phyloP scores from a whole-genome alignment of 2,113 vertebrate genomes.

The Sterrhoptilus dennistouni region DNA sequence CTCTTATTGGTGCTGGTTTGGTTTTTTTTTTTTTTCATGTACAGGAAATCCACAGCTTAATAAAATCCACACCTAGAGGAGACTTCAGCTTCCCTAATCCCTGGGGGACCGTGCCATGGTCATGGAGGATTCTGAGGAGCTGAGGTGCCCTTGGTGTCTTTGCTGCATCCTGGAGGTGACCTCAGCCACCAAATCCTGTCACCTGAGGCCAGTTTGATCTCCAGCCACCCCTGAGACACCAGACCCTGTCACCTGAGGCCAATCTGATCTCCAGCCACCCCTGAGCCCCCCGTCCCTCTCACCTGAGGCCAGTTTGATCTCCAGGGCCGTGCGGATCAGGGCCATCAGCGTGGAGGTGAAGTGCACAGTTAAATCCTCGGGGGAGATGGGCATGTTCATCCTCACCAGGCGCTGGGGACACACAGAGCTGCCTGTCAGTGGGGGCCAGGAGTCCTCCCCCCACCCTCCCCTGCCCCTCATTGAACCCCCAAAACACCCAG shows the following conservation, averaged over 20 bases:
- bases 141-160: not conserved
- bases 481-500: not conserved
- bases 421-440: not conserved
- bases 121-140: not conserved
- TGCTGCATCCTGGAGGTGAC: not conserved
- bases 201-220: not conserved
- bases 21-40: fast-evolving
- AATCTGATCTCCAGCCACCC: slow-evolving; percentile 56
- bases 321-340: slow-evolving; percentile 90
- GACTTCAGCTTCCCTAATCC: not conserved
- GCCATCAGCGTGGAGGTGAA: slow-evolving; percentile 95
- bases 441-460: not conserved
- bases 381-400: slow-evolving; percentile 96
- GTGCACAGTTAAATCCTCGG: slow-evolving; percentile 86
- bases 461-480: not conserved
- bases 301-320: slow-evolving; percentile 94
- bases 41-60: not conserved
- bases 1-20: not conserved
- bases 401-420: slow-evolving; percentile 86
- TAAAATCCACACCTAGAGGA: not conserved
- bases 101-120: fast-evolving
- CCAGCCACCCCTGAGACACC: not conserved
- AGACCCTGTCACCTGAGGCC: slow-evolving; percentile 81
- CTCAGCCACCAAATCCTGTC: fast-evolving
- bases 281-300: slow-evolving; percentile 53